These are phyloP conservation scores for Sminthopsis crassicaudata DNA, from an alignment of 2,113 vertebrate genomes.

Conservation along the genomic window DNA sequence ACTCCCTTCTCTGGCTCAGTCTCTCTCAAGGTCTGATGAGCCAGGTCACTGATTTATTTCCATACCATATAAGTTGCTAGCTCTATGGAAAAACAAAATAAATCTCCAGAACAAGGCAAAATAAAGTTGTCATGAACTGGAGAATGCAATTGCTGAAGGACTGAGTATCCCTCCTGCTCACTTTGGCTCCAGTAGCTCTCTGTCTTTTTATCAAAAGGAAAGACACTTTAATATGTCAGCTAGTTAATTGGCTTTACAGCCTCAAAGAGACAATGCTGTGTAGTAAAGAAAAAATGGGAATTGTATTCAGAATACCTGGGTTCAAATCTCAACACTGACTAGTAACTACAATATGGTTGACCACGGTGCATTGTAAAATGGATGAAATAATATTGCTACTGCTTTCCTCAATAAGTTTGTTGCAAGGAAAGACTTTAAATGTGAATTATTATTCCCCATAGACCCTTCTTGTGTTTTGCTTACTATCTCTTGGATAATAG, in stretches of 20 bases:
- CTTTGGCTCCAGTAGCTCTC: neutral
- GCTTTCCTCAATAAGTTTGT: neutral
- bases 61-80: neutral
- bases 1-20: neutral
- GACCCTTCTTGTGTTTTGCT: neutral
- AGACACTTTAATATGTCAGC: neutral
- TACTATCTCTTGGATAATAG: neutral
- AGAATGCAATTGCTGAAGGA: slow-evolving; percentile 16
- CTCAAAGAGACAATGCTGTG: neutral
- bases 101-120: neutral
- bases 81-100: slow-evolving; percentile 9
- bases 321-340: neutral
- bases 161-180: neutral
- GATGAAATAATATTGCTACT: neutral
- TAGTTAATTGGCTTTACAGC: neutral
- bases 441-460: neutral
- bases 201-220: neutral
- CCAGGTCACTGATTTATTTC: neutral
- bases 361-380: neutral
- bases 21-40: neutral
- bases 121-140: neutral
- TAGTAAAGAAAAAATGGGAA: neutral
- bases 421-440: neutral
- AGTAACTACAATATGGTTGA: neutral
- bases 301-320: neutral